phyloP scores from a whole-genome alignment of 2,888 invertebrate genomes.

The Caenorhabditis afra region DNA sequence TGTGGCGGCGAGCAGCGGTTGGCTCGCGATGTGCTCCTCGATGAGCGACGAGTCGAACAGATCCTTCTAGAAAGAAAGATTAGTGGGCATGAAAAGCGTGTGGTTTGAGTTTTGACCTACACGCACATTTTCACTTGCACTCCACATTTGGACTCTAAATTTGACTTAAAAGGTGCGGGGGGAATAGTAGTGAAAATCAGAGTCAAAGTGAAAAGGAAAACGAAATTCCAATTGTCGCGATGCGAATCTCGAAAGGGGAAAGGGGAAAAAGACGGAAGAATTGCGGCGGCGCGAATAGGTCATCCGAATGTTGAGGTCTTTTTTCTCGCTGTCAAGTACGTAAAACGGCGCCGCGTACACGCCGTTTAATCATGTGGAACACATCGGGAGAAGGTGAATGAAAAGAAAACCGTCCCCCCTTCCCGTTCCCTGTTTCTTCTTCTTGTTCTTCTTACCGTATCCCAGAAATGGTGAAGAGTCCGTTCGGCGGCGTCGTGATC shows the following conservation, averaged over 20 bases:
- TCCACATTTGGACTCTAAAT: too few species aligned
- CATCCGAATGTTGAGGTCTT: conserved; percentile 4
- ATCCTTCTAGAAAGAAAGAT: conserved; percentile 59
- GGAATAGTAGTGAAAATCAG: too few species aligned
- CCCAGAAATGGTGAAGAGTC: conserved; percentile 46
- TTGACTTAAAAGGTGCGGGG: too few species aligned
- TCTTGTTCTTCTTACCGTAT: conserved; percentile 40
- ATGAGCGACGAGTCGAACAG: conserved; percentile 55
- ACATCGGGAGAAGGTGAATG: conserved; percentile 7
- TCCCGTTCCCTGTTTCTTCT: too few species aligned
- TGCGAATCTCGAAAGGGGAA: background rate
- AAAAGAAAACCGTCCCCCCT: too few species aligned
- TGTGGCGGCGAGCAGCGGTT: conserved; percentile 60
- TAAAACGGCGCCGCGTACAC: too few species aligned
- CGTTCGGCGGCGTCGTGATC: conserved; percentile 57
- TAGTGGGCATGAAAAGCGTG: too few species aligned
- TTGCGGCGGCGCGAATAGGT: conserved; percentile 7
- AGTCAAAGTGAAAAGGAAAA: too few species aligned
- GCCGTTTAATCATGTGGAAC: conserved; percentile 38
- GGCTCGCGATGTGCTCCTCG: conserved; percentile 62
- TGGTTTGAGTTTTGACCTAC: too few species aligned
- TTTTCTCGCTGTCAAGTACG: conserved; percentile 1
- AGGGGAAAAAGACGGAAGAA: conserved; percentile 1
- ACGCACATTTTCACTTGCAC: too few species aligned
- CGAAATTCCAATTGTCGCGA: too few species aligned